Evolutionary conservation across 2,113 vertebrate species (phyloP).

Genomic region (Columba janthina): DNA sequence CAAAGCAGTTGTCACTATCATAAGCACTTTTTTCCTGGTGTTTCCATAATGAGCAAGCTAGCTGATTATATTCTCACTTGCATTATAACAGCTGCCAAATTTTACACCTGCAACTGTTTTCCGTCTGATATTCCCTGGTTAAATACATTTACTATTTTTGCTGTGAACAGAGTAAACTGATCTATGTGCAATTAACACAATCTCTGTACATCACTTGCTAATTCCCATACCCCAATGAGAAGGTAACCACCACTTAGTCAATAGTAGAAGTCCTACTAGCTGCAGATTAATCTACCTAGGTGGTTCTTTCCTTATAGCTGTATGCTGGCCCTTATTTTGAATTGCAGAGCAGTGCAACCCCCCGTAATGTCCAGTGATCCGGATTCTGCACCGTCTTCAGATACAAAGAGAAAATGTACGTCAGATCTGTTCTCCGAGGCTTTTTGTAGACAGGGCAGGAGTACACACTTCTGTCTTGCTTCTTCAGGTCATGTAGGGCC

Average conservation of each 20-base stretch:
- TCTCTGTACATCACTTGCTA: background rate
- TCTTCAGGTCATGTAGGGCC: conserved; percentile 49
- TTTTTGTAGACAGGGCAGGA: conserved; percentile 86
- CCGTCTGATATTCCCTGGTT: background rate
- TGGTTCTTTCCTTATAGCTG: background rate
- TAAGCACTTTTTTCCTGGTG: background rate
- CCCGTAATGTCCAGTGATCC: conserved; percentile 83
- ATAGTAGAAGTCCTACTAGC: background rate
- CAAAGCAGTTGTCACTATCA: background rate
- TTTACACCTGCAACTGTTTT: background rate
- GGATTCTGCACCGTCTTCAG: conserved; percentile 74
- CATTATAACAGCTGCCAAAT: background rate
- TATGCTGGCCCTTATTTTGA: conserved; percentile 64
- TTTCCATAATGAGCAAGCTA: background rate
- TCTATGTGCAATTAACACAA: background rate
- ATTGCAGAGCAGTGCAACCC: conserved; percentile 82
- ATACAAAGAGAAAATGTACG: conserved; percentile 79
- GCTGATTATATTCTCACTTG: background rate
- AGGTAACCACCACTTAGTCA: background rate
- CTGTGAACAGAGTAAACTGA: background rate
- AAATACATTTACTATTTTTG: background rate
- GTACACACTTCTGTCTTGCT: conserved; percentile 65
- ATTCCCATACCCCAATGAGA: background rate
- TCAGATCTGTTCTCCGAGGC: conserved; percentile 82
- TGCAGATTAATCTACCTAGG: background rate